Conservation (phyloP, 2,797 vertebrate genomes). For the Nyctibius grandis region DNA sequence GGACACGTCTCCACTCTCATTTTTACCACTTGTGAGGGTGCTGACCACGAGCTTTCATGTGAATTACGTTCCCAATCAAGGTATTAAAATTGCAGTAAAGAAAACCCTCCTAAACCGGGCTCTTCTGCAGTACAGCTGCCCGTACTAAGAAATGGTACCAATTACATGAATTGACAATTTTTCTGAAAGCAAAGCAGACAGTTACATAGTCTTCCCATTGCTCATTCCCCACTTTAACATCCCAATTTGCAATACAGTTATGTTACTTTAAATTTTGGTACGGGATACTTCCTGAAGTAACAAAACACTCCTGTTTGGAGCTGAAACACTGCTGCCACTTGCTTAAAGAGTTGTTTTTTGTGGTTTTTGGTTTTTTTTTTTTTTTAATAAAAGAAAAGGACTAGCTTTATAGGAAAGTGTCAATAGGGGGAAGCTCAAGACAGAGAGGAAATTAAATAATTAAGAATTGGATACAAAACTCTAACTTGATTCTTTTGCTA, state of each 20-base stretch:
- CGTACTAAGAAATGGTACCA: background rate
- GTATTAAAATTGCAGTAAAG: background rate
- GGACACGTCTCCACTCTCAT: background rate
- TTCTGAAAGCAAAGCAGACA: background rate
- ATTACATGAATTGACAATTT: background rate
- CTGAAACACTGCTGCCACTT: background rate
- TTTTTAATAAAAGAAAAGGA: background rate
- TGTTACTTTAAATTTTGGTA: background rate
- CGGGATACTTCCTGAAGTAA: background rate
- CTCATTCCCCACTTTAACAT: background rate
- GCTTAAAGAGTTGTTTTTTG: background rate
- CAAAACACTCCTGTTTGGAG: background rate
- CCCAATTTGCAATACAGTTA: background rate
- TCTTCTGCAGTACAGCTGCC: background rate
- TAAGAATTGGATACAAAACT: background rate
- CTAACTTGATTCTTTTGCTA: background rate
- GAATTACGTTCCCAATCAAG: background rate
- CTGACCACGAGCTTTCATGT: background rate
- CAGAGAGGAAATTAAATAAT: background rate
- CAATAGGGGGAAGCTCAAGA: background rate
- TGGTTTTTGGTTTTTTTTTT: too few relatives aligned
- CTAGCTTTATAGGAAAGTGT: background rate
- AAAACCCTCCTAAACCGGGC: background rate
- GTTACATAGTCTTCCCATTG: background rate
- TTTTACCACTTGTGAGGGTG: background rate